phyloP scores from a whole-genome alignment of 2,113 vertebrate species.

The Platichthys flesus region DNA sequence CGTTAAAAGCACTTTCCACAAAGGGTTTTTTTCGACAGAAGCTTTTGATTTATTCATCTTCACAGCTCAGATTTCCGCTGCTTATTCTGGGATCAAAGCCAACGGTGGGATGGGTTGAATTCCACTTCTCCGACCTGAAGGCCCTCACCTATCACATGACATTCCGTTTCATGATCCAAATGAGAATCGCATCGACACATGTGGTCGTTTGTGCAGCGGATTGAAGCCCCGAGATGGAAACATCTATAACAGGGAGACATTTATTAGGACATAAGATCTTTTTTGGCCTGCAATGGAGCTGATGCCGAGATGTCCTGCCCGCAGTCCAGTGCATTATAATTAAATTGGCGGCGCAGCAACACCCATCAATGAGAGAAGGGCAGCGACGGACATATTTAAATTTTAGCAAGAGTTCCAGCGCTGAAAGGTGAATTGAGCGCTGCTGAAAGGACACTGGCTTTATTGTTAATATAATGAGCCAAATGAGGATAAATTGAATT shows the following conservation, averaged over 20 bases:
- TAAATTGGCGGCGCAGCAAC: slow-evolving; percentile 55
- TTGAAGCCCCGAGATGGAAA: slow-evolving; percentile 3
- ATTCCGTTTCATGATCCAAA: slow-evolving; percentile 23
- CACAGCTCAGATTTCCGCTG: not conserved
- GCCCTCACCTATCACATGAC: slow-evolving; percentile 3
- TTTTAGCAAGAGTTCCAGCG: slow-evolving; percentile 37
- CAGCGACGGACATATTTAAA: slow-evolving; percentile 21
- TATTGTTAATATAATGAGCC: not conserved
- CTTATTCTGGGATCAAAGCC: slow-evolving; percentile 37
- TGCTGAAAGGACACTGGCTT: slow-evolving; percentile 11
- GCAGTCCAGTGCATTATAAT: slow-evolving; percentile 49
- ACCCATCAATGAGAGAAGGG: slow-evolving; percentile 50
- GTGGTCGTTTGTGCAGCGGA: not conserved
- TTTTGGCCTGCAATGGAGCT: slow-evolving; percentile 67
- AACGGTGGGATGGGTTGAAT: slow-evolving; percentile 17
- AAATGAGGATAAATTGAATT: not conserved
- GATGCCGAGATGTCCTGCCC: slow-evolving; percentile 52
- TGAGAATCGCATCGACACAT: slow-evolving; percentile 27
- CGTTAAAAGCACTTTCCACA: slow-evolving; percentile 24
- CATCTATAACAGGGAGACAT: slow-evolving; percentile 24
- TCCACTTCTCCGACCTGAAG: slow-evolving; percentile 34
- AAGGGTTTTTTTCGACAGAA: slow-evolving; percentile 10
- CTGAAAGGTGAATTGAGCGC: slow-evolving; percentile 13
- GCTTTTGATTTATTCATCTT: slow-evolving; percentile 25
- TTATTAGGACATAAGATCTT: slow-evolving; percentile 64